Evolutionary conservation across 2,797 vertebrate genomes (phyloP).

Genomic region (Protosalanx chinensis): DNA sequence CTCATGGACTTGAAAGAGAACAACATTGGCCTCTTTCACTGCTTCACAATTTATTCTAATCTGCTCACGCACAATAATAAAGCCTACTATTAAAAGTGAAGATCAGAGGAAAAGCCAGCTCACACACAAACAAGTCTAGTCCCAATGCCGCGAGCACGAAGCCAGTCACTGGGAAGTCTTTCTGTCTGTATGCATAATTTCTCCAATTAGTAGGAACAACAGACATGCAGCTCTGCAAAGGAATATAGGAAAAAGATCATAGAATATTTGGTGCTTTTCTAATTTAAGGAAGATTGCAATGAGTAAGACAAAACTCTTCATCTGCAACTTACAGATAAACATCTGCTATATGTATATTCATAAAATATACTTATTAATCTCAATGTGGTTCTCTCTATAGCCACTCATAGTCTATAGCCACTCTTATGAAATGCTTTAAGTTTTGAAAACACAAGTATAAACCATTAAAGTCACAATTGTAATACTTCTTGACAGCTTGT

Average conservation of each 20-base stretch:
- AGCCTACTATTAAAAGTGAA: conserved; percentile 4
- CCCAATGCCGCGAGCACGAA: conserved; percentile 20
- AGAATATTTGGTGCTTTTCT: not conserved
- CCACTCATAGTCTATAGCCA: not conserved
- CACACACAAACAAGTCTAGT: conserved; percentile 25
- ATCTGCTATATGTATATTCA: not conserved
- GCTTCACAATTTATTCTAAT: not conserved
- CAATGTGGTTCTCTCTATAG: not conserved
- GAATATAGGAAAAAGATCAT: not conserved
- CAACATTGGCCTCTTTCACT: not conserved
- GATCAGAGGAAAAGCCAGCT: conserved; percentile 14
- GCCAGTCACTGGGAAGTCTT: conserved; percentile 19
- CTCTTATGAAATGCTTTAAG: no score
- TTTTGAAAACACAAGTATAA: no score
- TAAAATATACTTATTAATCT: not conserved
- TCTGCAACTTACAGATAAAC: not conserved
- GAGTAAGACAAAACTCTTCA: not conserved
- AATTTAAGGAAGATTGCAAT: not conserved
- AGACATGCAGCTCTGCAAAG: conserved; percentile 6
- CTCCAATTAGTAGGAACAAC: conserved; percentile 25
- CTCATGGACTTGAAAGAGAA: not conserved
- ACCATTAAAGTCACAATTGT: not conserved
- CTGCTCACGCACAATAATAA: conserved; percentile 10
- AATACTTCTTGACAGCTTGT: conserved; percentile 3
- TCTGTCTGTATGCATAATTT: conserved; percentile 29